Evolutionary conservation across 2,797 vertebrate genomes (phyloP).

Genomic region (Cirrhinus mrigala): DNA sequence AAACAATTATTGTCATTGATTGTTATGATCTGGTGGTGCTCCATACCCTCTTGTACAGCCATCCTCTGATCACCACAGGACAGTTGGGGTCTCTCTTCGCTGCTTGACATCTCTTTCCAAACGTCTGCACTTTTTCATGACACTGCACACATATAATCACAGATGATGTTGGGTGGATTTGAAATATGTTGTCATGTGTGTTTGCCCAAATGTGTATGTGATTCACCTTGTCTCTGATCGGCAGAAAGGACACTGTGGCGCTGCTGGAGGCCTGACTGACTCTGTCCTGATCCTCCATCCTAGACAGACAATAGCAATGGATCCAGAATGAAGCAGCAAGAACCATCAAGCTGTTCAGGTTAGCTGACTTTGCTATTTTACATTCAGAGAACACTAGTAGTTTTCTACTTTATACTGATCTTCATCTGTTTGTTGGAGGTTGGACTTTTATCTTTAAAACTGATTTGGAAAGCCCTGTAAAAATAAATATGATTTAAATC

Average conservation of each 20-base stretch:
- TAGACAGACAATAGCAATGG: conserved; percentile 55
- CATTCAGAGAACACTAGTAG: background rate
- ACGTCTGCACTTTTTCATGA: conserved; percentile 82
- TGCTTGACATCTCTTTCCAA: conserved; percentile 87
- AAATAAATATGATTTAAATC: background rate
- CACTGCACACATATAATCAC: conserved; percentile 27
- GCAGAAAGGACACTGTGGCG: conserved; percentile 84
- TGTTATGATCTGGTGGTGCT: too few relatives aligned
- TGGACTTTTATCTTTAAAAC: background rate
- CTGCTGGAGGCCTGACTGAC: conserved; percentile 86
- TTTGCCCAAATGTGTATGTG: background rate
- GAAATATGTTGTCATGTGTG: background rate
- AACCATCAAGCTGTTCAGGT: conserved; percentile 4
- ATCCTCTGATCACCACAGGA: conserved; percentile 88
- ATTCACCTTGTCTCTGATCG: conserved; percentile 77
- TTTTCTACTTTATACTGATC: too few relatives aligned
- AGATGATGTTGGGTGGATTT: background rate
- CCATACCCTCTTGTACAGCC: conserved; percentile 90
- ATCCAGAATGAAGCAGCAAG: background rate
- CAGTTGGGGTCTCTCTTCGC: conserved; percentile 89
- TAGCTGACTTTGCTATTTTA: background rate
- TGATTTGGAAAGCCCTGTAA: background rate
- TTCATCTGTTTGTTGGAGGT: too few relatives aligned
- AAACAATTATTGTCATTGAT: too few relatives aligned
- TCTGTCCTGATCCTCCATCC: conserved; percentile 87